phyloP scores from a whole-genome alignment of 1,140 invertebrate species.

The Leptopilina boulardi region DNA sequence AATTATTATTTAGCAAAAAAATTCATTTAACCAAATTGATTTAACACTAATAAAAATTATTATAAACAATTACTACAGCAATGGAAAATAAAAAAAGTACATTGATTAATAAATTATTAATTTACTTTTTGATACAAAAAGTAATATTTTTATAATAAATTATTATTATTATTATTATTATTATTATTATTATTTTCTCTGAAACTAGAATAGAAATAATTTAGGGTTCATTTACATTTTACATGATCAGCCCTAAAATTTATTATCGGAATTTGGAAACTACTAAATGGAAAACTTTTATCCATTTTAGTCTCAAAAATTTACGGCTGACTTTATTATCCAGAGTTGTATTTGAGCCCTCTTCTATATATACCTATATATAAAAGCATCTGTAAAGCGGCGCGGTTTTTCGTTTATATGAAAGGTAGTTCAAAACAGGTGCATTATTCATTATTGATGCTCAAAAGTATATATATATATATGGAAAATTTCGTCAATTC shows the following conservation, averaged over 20 bases:
- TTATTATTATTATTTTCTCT: too few species aligned
- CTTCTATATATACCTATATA: too few species aligned
- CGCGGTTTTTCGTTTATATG: background rate
- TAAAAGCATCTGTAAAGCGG: background rate
- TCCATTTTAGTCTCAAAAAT: background rate
- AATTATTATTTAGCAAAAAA: too few species aligned
- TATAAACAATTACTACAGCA: too few species aligned
- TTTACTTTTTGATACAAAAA: too few species aligned
- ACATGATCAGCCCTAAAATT: background rate
- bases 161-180: too few species aligned
- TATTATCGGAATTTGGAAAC: background rate
- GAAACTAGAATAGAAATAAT: too few species aligned
- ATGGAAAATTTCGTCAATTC: background rate
- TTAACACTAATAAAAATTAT: too few species aligned
- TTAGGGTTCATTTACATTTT: background rate
- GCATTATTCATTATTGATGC: background rate
- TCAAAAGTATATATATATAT: background rate
- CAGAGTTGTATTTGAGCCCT: background rate
- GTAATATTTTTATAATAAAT: too few species aligned
- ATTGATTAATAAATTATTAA: too few species aligned
- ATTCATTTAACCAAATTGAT: too few species aligned
- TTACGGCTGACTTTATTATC: background rate
- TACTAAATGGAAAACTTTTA: background rate
- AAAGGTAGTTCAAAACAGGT: background rate
- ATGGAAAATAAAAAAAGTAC: too few species aligned